A percentile compares a stretch with the other conserved stretches of the same genome.
Evolutionary conservation across 2,888 invertebrate species (phyloP).

Genomic region (Cyclophora punctaria): DNA sequence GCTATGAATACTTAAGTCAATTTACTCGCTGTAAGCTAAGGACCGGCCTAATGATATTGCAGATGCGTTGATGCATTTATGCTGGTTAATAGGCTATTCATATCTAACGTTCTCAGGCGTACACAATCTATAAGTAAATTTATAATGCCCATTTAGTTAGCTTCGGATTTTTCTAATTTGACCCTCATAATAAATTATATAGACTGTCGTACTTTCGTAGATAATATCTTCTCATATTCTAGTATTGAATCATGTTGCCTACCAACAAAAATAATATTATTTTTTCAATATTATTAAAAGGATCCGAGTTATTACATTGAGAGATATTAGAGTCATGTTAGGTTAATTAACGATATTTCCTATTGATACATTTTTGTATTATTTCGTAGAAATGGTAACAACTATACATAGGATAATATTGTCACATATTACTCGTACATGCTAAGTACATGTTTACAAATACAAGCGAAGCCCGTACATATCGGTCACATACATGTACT

Average conservation of each 20-base stretch:
- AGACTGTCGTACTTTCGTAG: not conserved
- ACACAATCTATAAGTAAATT: not conserved
- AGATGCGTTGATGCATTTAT: conserved; percentile 32
- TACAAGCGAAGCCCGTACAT: no score
- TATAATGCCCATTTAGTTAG: not conserved
- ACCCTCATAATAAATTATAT: not conserved
- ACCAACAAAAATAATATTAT: not conserved
- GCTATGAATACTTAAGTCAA: conserved; percentile 64
- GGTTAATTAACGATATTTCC: no score
- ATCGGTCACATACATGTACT: no score
- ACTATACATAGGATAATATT: no score
- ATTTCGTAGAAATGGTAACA: no score
- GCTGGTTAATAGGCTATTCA: conserved; percentile 23
- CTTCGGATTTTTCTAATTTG: no score
- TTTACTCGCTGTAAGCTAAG: conserved; percentile 42
- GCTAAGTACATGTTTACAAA: no score
- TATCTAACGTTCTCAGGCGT: conserved; percentile 3
- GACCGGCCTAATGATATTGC: conserved; percentile 53
- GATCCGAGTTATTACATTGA: no score
- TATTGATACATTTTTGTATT: no score
- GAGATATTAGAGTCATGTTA: no score
- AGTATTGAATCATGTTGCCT: not conserved
- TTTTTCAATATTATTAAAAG: no score
- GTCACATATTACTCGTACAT: no score
- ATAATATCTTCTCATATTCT: not conserved